Base-by-base conservation (phyloP, 2,797 vertebrate genomes). In the Sebastes steindachneri region DNA sequence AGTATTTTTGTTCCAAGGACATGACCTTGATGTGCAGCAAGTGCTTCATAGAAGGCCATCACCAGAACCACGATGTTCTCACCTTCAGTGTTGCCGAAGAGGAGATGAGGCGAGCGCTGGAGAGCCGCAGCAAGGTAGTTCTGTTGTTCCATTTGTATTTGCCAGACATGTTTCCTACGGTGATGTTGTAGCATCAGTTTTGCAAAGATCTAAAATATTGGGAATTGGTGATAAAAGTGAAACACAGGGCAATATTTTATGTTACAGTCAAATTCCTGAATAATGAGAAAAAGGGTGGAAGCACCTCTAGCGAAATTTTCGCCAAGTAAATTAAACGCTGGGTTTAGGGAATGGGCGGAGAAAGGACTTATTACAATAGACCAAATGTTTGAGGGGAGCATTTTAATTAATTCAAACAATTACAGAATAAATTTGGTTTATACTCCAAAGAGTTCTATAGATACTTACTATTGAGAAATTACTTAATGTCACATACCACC, bases 1-100 rank as follows among this genome's bases (percentile, higher is more conserved):
- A 96, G 77, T 96, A 93, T 80, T 95, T 94, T 69, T 97, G 97
- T 14, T 86, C 90, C 7, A 37, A 45, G 0, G 95, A 97, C 4
- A 75, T 74, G 19, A 37, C 37, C 7, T 80, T 73, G 15, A 68
- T 96, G 85, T 97, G 96, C 8, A 0, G 15, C 5, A 71, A 83
- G 0, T 97, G 97, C 81, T 66, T 90, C 4, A 3, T 89, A 0
- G 72, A 87, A 0, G 95, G 93, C 0, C 23, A 15, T 2, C 96
- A 97, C 87, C 86, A 79, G 25, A 79, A 81, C 71, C 96, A 97
- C 1, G 91, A 95, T 1, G 85, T 96, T 31, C 93, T 96, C 41
- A 94, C 87, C 51, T 90, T 96, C 26, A 91, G 73, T 3, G 92
- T 85, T 1, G 95, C 95, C 0, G 95, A 92, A 31, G 89, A 93